Conservation (phyloP, 2,888 invertebrate genomes). For the Epistrophe grossulariae region DNA sequence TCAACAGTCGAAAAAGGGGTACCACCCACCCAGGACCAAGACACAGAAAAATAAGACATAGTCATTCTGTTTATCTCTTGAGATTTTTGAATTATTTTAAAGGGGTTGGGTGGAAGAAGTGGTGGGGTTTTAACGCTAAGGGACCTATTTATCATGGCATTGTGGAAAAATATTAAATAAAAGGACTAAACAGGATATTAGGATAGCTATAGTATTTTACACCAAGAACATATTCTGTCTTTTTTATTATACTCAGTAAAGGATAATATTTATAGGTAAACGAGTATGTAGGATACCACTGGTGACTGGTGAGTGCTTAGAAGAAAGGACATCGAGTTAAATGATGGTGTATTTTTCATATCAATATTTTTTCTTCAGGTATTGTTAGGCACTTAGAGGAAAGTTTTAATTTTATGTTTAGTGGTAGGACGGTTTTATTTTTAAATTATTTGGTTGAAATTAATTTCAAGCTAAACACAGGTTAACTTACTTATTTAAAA, state of each 20-base stretch:
- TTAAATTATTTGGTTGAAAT: no score
- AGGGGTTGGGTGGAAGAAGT: no score
- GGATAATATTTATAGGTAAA: no score
- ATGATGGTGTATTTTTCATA: no score
- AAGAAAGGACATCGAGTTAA: not conserved
- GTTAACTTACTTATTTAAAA: no score
- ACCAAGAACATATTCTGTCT: constrained; percentile 13
- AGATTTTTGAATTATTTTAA: constrained; percentile 4
- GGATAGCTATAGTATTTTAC: constrained; percentile 43
- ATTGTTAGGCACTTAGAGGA: no score
- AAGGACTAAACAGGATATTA: constrained; percentile 56
- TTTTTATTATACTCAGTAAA: not conserved
- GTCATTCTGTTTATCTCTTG: constrained; percentile 29
- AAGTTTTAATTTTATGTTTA: no score
- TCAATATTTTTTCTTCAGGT: no score
- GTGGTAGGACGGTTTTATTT: no score
- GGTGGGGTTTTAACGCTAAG: not conserved
- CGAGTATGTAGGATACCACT: not conserved
- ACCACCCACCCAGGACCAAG: not conserved
- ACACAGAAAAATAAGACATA: constrained; percentile 6
- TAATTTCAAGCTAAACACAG: no score
- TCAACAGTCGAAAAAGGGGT: constrained; percentile 11
- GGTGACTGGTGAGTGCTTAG: not conserved
- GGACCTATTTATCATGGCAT: constrained; percentile 34
- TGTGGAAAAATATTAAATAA: constrained; percentile 42